phyloP scores from a whole-genome alignment of 2,888 invertebrate species.

The Idaea biselata region DNA sequence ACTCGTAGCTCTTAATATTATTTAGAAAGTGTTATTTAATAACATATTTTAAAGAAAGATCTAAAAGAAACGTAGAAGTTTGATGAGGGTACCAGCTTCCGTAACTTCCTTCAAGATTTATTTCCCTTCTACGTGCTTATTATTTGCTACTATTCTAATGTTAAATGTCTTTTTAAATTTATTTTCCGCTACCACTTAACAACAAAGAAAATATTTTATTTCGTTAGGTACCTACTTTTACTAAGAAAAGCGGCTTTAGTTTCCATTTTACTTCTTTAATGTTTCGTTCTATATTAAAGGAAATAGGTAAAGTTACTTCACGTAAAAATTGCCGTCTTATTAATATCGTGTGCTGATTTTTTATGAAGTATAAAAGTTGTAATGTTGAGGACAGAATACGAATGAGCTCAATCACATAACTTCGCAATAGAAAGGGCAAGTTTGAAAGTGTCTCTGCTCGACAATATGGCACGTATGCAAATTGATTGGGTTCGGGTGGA shows the following conservation, averaged over 20 bases:
- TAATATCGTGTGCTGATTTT: conserved; percentile 43
- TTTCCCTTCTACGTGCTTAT: conserved; percentile 20
- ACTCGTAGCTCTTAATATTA: background rate
- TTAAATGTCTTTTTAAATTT: conserved; percentile 23
- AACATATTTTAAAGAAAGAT: background rate
- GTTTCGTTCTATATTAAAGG: conserved; percentile 17
- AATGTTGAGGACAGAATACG: conserved; percentile 45
- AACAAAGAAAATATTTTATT: conserved; percentile 34
- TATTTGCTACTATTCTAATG: conserved; percentile 20
- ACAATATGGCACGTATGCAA: conserved; percentile 49
- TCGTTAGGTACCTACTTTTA: conserved; percentile 36
- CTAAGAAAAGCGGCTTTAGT: conserved; percentile 34
- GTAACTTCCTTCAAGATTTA: conserved; percentile 17
- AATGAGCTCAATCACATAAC: conserved; percentile 60
- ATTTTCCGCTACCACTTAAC: conserved; percentile 18
- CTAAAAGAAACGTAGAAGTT: conserved; percentile 8
- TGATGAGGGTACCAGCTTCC: conserved; percentile 17
- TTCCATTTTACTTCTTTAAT: conserved; percentile 25
- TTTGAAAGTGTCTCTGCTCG: conserved; percentile 41
- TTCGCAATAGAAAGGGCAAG: conserved; percentile 48
- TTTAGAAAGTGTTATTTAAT: background rate
- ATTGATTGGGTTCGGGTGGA: conserved; percentile 48
- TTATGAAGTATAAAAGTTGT: conserved; percentile 57
- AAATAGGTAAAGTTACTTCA: conserved; percentile 27
- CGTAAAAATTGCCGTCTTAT: conserved; percentile 37